Evolutionary conservation across 2,797 vertebrate genomes (phyloP).

Genomic region (Dendrocincla tyrannina): DNA sequence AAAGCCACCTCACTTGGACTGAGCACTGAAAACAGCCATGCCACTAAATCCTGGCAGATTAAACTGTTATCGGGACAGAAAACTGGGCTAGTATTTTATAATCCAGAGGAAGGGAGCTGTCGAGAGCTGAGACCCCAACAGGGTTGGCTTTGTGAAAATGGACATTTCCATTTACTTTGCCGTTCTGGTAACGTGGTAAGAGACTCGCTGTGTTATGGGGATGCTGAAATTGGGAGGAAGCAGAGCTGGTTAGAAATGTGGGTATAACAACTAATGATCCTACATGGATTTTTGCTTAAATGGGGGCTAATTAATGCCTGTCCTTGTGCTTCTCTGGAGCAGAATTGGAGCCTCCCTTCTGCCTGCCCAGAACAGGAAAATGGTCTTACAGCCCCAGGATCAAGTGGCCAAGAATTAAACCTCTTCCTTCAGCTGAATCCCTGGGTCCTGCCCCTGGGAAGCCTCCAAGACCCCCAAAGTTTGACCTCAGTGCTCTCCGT

Average conservation of each 20-base stretch:
- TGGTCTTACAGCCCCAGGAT: neutral
- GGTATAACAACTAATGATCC: neutral
- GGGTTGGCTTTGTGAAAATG: neutral
- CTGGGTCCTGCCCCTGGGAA: slow-evolving; percentile 76
- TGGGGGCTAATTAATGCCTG: neutral
- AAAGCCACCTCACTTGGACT: neutral
- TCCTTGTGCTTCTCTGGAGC: slow-evolving; percentile 14
- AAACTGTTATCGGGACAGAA: neutral
- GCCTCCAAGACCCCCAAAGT: slow-evolving; percentile 60
- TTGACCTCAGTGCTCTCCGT: slow-evolving; percentile 62
- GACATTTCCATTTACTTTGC: neutral
- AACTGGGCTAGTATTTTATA: neutral
- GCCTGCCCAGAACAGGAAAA: neutral
- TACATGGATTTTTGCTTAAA: neutral
- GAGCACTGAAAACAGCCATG: neutral
- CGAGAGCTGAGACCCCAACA: neutral
- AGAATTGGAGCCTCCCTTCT: neutral
- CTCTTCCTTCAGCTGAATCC: slow-evolving; percentile 57
- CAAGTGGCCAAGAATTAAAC: slow-evolving; percentile 60
- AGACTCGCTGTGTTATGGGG: accelerated
- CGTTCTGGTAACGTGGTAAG: neutral
- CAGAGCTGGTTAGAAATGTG: neutral
- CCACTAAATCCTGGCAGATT: neutral
- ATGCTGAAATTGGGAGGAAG: neutral
- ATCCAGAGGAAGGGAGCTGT: neutral